A percentile compares a stretch with the other conserved stretches of the same genome.
Evolutionary conservation across 1,140 invertebrate genomes (phyloP).

Genomic region (Eurosta solidaginis): DNA sequence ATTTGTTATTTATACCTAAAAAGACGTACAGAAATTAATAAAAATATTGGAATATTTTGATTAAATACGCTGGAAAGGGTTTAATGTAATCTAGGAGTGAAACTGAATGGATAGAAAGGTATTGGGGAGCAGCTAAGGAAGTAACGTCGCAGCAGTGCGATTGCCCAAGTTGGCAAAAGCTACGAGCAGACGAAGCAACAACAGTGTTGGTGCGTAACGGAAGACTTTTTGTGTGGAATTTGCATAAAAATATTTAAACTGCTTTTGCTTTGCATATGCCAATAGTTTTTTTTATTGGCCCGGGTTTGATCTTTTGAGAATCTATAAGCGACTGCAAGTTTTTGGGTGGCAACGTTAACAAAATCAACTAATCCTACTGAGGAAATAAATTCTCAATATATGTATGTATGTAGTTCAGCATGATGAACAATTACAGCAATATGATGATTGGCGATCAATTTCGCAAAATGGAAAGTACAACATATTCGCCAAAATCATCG

Average conservation of each 20-base stretch:
- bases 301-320: no score
- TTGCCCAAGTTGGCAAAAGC: constrained; percentile 10
- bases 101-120: neutral
- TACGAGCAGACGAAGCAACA: constrained; percentile 1
- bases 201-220: neutral
- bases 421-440: constrained; percentile 62
- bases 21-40: constrained; percentile 7
- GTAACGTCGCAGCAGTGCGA: neutral
- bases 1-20: neutral
- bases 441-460: constrained; percentile 92
- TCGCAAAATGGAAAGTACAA: constrained; percentile 80
- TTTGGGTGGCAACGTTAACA: no score
- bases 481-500: constrained; percentile 92
- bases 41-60: neutral
- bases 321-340: no score
- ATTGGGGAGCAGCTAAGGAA: neutral
- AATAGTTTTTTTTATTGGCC: no score
- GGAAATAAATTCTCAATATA: neutral
- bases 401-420: constrained; percentile 38
- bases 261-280: no score
- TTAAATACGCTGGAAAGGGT: neutral
- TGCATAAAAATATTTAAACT: neutral
- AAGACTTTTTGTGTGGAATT: neutral
- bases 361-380: neutral
- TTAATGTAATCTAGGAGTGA: neutral